Evolutionary conservation across 1,140 invertebrate genomes (phyloP), one percentile per base, ranked within the genome.

Genomic region (Neodiprion fabricii): DNA sequence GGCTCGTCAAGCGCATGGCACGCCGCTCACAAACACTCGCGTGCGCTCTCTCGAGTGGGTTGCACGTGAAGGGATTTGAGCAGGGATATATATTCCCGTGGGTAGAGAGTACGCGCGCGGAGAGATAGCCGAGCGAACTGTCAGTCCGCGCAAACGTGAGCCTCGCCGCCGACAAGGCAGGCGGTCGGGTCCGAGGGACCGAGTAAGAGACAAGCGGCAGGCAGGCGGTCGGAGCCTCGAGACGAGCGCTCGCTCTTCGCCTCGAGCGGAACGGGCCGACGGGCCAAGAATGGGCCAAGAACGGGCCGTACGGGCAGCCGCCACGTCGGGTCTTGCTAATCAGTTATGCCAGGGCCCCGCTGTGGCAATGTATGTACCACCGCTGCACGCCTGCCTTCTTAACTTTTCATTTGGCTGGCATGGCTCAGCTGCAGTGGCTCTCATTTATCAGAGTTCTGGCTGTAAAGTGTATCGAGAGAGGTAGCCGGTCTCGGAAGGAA

Each of bases 11-110:
- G 84, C 83, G 79, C 81, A 21, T 21, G 17, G 17, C 17, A 21
- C 17, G 17, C 17, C 17, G 17, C 17, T 82, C 81, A 83, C 83
- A 77, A 82, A 77, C 78, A 82, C 81, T 81, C 79, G 81, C 79
- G 83, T 82, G 83, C 83, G 84, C 83, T 83, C 81, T 82, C 77
- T 79, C 78, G 78, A 73, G 78, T 76, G 78, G 79, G 28, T 40
- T 40, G 28, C 28, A 40, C 53, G 53, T 12, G 11, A 17, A 61
- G 53, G n/a, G 53, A 61, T 61, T 61, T 17, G 11, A 12, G 53
- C n/a, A 17, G 53, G 53, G 11, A 61, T 61, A 61, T 21, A 21
- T 40, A 40, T 40, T 61, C 11, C 11, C 53, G 53, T 61, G n/a
- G 53, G 53, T 61, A 61, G 53, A 61, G 53, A 11, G 3, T 61